These are phyloP conservation scores for Mormyrus hasselquistii DNA, from an alignment of 2,797 vertebrate genomes.

Conservation along the genomic window DNA sequence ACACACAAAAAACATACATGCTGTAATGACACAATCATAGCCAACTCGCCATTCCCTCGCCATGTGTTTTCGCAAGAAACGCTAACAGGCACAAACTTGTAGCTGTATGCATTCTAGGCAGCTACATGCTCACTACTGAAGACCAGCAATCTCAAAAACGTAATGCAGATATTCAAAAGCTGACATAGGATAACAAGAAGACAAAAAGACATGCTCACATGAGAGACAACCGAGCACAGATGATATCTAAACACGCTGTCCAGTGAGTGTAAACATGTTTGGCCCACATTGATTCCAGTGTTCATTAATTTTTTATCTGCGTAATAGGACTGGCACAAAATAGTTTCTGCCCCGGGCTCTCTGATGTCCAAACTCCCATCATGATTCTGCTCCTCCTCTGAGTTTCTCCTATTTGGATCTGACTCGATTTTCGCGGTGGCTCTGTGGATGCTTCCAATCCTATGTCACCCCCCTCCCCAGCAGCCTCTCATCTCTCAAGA, in stretches of 20 bases:
- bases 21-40: background rate
- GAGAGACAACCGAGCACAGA: background rate
- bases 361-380: background rate
- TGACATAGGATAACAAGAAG: background rate
- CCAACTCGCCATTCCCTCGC: background rate
- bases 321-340: background rate
- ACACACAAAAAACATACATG: background rate
- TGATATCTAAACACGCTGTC: background rate
- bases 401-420: background rate
- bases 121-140: background rate
- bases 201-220: background rate
- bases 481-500: background rate
- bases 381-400: background rate
- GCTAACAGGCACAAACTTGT: background rate
- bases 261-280: background rate
- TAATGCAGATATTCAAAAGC: background rate
- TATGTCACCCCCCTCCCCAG: background rate
- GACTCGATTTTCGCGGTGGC: background rate
- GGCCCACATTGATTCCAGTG: background rate
- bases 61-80: background rate
- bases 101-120: background rate
- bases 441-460: background rate
- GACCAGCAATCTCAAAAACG: conserved; percentile 12
- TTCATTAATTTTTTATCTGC: background rate
- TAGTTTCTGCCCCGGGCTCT: background rate